A percentile compares a stretch with the other conserved stretches of the same genome.
phyloP scores from a whole-genome alignment of 2,113 vertebrate genomes.

The Regulus satrapa region DNA sequence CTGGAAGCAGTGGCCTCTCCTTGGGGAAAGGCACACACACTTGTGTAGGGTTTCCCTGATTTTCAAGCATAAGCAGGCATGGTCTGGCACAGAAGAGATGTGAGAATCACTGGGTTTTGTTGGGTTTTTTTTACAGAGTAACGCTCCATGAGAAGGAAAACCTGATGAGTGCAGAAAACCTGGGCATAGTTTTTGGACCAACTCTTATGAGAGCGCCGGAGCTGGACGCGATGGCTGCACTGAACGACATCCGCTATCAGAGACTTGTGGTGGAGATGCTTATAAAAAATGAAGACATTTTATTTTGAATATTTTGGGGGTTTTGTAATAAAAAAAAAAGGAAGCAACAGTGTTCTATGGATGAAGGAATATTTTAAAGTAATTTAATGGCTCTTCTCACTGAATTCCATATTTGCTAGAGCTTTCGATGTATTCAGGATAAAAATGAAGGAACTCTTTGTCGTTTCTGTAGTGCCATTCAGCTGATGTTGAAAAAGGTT shows the following conservation, averaged over 20 bases:
- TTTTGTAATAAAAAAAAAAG: constrained; percentile 72
- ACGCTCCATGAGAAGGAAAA: constrained; percentile 93
- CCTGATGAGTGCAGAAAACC: constrained; percentile 97
- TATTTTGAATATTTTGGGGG: constrained; percentile 81
- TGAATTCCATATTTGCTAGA: constrained; percentile 69
- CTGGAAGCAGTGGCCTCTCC: not conserved
- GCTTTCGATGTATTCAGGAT: constrained; percentile 78
- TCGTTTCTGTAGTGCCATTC: constrained; percentile 71
- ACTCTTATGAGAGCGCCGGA: constrained; percentile 94
- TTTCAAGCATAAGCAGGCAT: not conserved
- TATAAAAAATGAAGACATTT: constrained; percentile 95
- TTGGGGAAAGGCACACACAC: not conserved
- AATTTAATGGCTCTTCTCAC: constrained; percentile 72
- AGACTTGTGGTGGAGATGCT: constrained; percentile 98
- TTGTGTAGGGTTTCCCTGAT: not conserved
- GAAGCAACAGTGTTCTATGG: constrained; percentile 62
- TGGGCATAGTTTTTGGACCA: constrained; percentile 94
- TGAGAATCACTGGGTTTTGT: not conserved
- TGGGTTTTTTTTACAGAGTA: constrained; percentile 85
- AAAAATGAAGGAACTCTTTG: constrained; percentile 80
- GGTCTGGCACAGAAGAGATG: not conserved
- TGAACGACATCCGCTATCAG: constrained; percentile 98
- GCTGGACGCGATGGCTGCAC: constrained; percentile 88
- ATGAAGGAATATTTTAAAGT: constrained; percentile 79
- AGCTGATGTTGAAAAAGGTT: constrained; percentile 72